Conservation (phyloP, 2,888 invertebrate genomes). For the Deilephila porcellus region DNA sequence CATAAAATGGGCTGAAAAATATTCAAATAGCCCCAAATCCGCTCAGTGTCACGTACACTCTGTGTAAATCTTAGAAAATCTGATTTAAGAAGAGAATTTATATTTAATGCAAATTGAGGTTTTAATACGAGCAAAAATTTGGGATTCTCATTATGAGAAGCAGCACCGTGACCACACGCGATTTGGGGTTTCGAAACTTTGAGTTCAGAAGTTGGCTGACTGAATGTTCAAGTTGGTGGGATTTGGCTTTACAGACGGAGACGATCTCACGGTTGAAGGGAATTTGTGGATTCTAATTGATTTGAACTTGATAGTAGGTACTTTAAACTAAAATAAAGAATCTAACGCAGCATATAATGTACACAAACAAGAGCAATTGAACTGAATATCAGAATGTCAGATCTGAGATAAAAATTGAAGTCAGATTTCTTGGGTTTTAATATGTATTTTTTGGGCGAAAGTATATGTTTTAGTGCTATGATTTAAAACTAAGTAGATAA, state of each 20-base stretch:
- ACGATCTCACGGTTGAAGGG: background rate
- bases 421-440: too few species aligned
- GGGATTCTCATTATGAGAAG: background rate
- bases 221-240: background rate
- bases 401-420: too few species aligned
- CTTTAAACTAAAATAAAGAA: too few species aligned
- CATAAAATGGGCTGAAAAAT: conserved; percentile 33
- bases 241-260: too few species aligned
- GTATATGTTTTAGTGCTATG: too few species aligned
- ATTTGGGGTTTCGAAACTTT: background rate
- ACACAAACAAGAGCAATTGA: too few species aligned
- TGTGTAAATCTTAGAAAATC: conserved; percentile 46
- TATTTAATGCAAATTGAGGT: conserved; percentile 45
- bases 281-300: background rate
- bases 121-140: conserved; percentile 20
- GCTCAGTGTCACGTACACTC: conserved; percentile 34
- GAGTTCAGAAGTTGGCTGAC: background rate
- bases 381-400: too few species aligned
- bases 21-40: conserved; percentile 37
- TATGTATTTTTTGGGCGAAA: too few species aligned
- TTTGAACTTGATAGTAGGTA: too few species aligned
- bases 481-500: too few species aligned
- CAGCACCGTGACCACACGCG: background rate
- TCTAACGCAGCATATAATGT: too few species aligned
- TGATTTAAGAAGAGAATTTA: conserved; percentile 40